Base-by-base conservation (phyloP, 2,113 vertebrate species). In the Nanorana parkeri region DNA sequence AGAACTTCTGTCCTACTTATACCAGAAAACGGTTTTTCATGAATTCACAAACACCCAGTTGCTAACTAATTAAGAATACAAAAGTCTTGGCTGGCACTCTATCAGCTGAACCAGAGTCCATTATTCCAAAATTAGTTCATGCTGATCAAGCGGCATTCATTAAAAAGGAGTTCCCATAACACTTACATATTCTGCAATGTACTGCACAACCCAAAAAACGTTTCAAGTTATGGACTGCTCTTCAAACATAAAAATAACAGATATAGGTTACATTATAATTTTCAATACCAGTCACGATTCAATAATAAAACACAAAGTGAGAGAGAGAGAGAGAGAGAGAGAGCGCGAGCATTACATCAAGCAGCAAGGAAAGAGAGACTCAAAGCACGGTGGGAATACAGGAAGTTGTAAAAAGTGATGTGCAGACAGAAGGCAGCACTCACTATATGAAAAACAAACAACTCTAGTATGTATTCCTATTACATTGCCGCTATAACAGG, bases 111-210 rank as follows among this genome's bases (percentile, higher is more conserved):
- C 63, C 52, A 17, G 26, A 66, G 76, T 67, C 76, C 63, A 78
- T 78, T 78, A 78, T 78, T 78, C 51, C 64, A 55, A n/a, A 78
- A 66, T 78, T 67, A 78, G 63, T 78, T 78, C 63, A 55, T 67
- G 63, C 51, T 78, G 76, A 78, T 78, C 64, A 67, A 78, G 76
- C 76, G 64, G 63, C 51, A n/a, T 78, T 68, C 76, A 67, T 78
- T 78, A 78, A 66, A 65, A 52, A 77, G 61, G 36, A 63, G 60
- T 24, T 61, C 74, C 51, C n/a, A 77, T 75, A 75, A 75, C 72
- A 75, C 56, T 61, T 41, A 16, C 71, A 61, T n/a, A 75, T 75
- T 60, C 56, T 52, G 75, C 60, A 52, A 64, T 19, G 32, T 47
- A 23, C 60, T 64, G 24, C 60, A 77, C 17, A 52, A 23, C 24